Evolutionary conservation across 2,888 invertebrate species (phyloP).

Genomic region (Hirtodrosophila confusa): DNA sequence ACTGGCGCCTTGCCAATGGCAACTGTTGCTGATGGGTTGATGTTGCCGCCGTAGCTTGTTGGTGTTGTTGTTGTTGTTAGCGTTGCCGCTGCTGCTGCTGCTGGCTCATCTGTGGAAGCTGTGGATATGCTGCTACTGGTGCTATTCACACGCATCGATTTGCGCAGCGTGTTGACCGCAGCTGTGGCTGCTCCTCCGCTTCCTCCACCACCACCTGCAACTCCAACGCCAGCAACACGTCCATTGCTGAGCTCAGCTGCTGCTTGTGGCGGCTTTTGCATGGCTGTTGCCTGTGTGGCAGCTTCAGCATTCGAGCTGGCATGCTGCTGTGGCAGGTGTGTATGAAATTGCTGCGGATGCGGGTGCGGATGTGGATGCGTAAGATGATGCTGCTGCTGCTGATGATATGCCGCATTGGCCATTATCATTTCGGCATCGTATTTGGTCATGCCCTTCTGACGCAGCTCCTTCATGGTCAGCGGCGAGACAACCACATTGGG

Average conservation of each 20-base stretch:
- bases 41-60: not conserved
- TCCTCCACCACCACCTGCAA: too few species aligned
- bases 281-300: conserved; percentile 60
- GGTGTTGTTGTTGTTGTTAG: conserved; percentile 13
- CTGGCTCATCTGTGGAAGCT: conserved; percentile 79
- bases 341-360: conserved; percentile 48
- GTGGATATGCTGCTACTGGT: conserved; percentile 84
- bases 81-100: conserved; percentile 64
- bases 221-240: not conserved
- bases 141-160: conserved; percentile 83
- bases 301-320: conserved; percentile 51
- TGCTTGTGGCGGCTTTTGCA: conserved; percentile 50
- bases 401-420: conserved; percentile 85
- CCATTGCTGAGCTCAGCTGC: conserved; percentile 52
- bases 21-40: conserved; percentile 2
- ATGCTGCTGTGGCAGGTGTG: conserved; percentile 54
- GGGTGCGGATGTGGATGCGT: conserved; percentile 37
- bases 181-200: not conserved
- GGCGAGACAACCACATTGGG: conserved; percentile 79
- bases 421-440: conserved; percentile 95
- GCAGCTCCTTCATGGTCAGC: conserved; percentile 92
- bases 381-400: conserved; percentile 64
- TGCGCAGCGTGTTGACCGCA: conserved; percentile 67
- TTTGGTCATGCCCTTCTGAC: conserved; percentile 93
- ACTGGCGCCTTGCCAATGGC: conserved; percentile 2